These are phyloP conservation scores for Cuniculus paca DNA, from an alignment of 2,797 vertebrate genomes.

Conservation along the genomic window DNA sequence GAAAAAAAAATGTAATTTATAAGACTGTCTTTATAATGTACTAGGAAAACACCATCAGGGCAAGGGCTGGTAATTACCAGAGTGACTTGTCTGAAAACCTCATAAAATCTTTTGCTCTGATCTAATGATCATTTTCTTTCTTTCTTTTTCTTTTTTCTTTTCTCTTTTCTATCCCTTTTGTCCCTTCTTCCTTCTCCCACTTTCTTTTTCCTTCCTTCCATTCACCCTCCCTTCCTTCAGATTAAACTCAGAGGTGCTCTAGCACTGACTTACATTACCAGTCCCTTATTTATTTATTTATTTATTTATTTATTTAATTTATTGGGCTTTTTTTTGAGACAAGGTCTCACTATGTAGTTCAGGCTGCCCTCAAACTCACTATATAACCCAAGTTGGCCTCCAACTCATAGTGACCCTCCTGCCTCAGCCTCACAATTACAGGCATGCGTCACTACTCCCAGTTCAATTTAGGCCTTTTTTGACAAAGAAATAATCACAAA, in stretches of 20 bases:
- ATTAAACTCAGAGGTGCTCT: background rate
- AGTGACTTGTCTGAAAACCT: background rate
- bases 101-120: background rate
- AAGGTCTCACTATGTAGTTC: background rate
- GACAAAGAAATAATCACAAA: conserved; percentile 15
- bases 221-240: background rate
- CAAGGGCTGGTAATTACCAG: background rate
- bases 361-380: background rate
- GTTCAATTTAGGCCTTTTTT: background rate
- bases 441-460: background rate
- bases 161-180: background rate
- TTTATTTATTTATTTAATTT: too few species aligned
- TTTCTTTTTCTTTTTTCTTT: too few species aligned
- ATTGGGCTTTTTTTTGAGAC: background rate
- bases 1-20: background rate
- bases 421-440: background rate
- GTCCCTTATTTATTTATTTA: background rate
- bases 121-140: background rate
- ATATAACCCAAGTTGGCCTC: background rate
- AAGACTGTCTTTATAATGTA: background rate
- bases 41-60: background rate
- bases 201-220: background rate
- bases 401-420: background rate
- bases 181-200: background rate
- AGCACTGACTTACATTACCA: background rate